phyloP scores from a whole-genome alignment of 2,888 invertebrate genomes.

The Heliothis peltigera region DNA sequence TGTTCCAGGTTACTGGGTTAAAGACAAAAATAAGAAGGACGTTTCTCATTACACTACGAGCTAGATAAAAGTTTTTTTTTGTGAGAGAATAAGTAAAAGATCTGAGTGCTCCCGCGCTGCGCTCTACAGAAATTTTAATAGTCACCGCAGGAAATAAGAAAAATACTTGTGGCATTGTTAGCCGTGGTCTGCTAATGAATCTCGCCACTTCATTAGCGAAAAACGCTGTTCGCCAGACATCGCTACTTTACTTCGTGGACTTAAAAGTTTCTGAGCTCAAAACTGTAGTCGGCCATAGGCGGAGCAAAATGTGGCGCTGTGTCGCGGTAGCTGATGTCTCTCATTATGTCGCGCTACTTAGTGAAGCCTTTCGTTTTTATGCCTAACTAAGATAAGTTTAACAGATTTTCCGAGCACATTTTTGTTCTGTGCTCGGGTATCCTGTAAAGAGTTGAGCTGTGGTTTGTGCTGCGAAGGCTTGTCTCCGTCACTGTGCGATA shows the following conservation, averaged over 20 bases:
- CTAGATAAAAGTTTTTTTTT: conserved; percentile 32
- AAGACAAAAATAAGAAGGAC: conserved; percentile 19
- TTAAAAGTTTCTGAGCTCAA: conserved; percentile 27
- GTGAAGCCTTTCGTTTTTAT: conserved; percentile 57
- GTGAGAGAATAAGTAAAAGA: conserved; percentile 27
- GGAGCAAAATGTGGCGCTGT: conserved; percentile 11
- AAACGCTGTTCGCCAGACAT: conserved; percentile 39
- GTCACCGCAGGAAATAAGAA: conserved; percentile 57
- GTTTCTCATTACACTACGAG: conserved; percentile 45
- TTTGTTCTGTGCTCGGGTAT: conserved; percentile 8
- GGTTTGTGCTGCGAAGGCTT: conserved; percentile 38
- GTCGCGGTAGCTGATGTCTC: conserved; percentile 32
- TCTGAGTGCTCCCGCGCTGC: conserved; percentile 8
- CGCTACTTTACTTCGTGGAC: conserved; percentile 37
- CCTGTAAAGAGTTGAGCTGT: conserved; percentile 11
- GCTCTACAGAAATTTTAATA: conserved; percentile 51
- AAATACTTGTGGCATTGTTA: conserved; percentile 50
- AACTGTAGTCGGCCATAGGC: conserved; percentile 24
- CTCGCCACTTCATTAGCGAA: conserved; percentile 42
- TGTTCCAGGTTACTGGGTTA: conserved; percentile 18
- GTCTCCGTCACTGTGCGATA: conserved; percentile 12
- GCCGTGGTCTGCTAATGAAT: conserved; percentile 54
- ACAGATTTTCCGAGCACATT: conserved; percentile 38
- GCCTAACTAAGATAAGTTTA: conserved; percentile 54
- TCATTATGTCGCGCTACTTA: conserved; percentile 59